Evolutionary conservation across 92 coral and sea anemone genomes (phyloP), one percentile per base, ranked within the genome.

Genomic region (Palythoa caribaeorum): DNA sequence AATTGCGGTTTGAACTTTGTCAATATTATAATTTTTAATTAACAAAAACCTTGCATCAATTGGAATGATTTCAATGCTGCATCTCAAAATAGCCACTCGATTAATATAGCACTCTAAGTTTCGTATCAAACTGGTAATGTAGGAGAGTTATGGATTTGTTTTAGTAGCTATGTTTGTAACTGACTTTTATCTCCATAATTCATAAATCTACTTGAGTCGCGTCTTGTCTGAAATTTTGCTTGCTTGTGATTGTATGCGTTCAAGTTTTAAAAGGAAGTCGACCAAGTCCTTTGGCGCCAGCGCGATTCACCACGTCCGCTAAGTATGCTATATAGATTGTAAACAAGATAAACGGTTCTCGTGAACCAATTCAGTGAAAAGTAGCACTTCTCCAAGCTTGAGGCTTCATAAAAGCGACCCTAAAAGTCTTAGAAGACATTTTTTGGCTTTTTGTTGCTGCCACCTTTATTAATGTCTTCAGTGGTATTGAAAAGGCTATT

Each of bases 291-390:
- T 9, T 4, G 84, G 54, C 84, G 84, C 84, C 84, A 79, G 38
- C 28, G 9, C 15, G 39, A 38, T 38, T 59, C 15, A 17, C n/a
- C 50, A 44, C 6, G 50, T 44, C 50, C 50, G 50, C 50, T 44
- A 44, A 44, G 50, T 44, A 44, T 38, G 38, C 66, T 37, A 59
- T 79, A 79, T 10, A 79, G 84, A 79, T 79, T 59, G 84, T 79
- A 60, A 38, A 60, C 84, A 38, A 59, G 84, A 79, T 79, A 79
- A n/a, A 14, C n/a, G n/a, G 44, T 37, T 59, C 20, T 35, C 39
- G n/a, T 71, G 57, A 79, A 79, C 55, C 59, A 44, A 44, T 44
- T 3, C 28, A 28, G 28, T 44, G 50, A 44, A 44, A 44, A 44
- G 6, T 44, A 44, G 6, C 7, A 8, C 50, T 44, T 44, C 50